Base-by-base conservation (phyloP, 2,888 invertebrate genomes). In the Dermolepida albohirtum region DNA sequence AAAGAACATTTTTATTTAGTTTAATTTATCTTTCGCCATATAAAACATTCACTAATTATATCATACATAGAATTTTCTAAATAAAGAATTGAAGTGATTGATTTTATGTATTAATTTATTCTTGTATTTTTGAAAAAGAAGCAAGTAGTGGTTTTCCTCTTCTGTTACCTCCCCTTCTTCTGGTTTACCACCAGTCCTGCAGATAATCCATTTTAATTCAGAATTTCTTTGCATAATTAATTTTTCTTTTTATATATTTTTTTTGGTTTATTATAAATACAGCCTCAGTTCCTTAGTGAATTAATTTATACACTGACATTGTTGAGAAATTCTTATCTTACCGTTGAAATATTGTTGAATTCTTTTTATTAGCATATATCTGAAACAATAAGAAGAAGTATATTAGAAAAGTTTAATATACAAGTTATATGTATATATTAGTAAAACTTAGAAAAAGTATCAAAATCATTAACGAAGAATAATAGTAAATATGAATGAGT, bases 211-310 rank as follows among this genome's bases (percentile, higher is more conserved):
- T n/a, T 47, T 47, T 14, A 47, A 47, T 47, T 47, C 12, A 47
- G 34, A 8, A 34, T 10, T 34, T 34, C 6, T 34, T 34, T 7
- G 34, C 34, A 34, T 34, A 34, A 34, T 34, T 10, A 34, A 8
- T 34, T 57, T 14, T 59, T 47, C 17, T 47, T 47, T 8, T 47
- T 47, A 47, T 17, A 47, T 59, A 59, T 29, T 8, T 44, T 29
- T 27, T 29, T 12, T 55, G 17, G 11, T 44, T 59, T 59, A 27
- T 44, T 59, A 59, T 44, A 59, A 59, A 59, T 59, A 59, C 59
- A 59, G 59, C 59, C 59, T 59, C 59, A 59, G 59, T 59, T 59
- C 44, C 44, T 59, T 59, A 59, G 59, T 59, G 59, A 59, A 44
- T 59, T 29, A 59, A 59, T 22, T 59, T 59, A 44, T 59, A 59